Percentiles rank a stretch among this genome's conserved stretches.
Conservation (phyloP, 2,113 vertebrate species). For the Tapirus terrestris region DNA sequence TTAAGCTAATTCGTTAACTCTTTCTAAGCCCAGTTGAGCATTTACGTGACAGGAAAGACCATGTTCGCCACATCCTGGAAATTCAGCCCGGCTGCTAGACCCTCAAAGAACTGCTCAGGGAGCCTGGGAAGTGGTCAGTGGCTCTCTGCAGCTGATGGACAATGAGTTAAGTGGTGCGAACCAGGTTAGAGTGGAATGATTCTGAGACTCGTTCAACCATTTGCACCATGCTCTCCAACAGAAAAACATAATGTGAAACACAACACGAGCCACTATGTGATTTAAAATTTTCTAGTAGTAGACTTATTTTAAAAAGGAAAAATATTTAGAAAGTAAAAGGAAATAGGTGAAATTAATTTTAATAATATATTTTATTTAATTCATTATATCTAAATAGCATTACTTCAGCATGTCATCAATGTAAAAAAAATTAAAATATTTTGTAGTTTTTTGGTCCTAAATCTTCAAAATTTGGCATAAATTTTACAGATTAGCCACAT, state of each 20-base stretch:
- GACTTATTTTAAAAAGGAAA: constrained; percentile 4
- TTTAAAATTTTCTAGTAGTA: background rate
- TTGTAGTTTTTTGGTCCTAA: background rate
- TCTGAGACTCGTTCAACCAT: background rate
- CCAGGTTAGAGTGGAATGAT: background rate
- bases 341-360: background rate
- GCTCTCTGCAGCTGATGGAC: background rate
- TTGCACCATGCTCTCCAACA: background rate
- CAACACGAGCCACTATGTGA: background rate
- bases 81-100: background rate
- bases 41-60: background rate
- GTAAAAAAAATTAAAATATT: background rate
- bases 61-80: background rate
- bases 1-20: background rate
- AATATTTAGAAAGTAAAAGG: background rate
- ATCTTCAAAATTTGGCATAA: background rate
- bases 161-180: background rate
- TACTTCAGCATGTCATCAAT: background rate
- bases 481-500: background rate
- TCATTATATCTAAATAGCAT: background rate
- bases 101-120: background rate
- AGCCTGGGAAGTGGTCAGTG: background rate
- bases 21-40: background rate
- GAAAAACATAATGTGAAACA: background rate
- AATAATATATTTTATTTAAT: background rate